phyloP scores from a whole-genome alignment of 1,140 invertebrate genomes.

The Temnothorax longispinosus region DNA sequence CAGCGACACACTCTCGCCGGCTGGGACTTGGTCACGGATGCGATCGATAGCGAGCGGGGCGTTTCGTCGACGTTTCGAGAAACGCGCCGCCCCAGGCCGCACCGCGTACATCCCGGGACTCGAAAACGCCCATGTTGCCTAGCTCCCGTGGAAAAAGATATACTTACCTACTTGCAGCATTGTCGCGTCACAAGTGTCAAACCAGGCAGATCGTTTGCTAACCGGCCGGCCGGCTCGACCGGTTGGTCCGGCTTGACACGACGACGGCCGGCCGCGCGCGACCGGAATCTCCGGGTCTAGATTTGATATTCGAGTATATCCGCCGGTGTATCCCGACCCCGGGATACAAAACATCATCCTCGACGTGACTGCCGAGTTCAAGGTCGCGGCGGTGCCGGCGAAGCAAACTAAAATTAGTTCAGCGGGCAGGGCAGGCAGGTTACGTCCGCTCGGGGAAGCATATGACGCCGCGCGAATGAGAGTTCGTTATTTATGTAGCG shows the following conservation, averaged over 20 bases:
- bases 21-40: slow-evolving; percentile 29
- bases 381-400: slow-evolving; percentile 27
- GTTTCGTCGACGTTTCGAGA: slow-evolving; percentile 57
- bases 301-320: neutral
- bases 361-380: slow-evolving; percentile 48
- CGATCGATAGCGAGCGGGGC: slow-evolving; percentile 59
- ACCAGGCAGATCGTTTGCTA: slow-evolving; percentile 16
- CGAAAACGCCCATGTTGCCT: neutral
- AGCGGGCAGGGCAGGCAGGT: slow-evolving; percentile 5
- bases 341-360: slow-evolving; percentile 14
- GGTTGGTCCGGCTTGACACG: neutral
- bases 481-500: slow-evolving; percentile 54
- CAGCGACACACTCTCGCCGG: slow-evolving; percentile 42
- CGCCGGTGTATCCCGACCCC: neutral
- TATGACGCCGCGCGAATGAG: neutral
- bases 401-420: slow-evolving; percentile 47
- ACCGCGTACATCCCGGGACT: neutral
- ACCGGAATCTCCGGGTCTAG: slow-evolving; percentile 19
- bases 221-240: slow-evolving; percentile 4
- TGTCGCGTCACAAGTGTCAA: slow-evolving; percentile 33
- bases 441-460: slow-evolving; percentile 34
- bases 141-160: neutral
- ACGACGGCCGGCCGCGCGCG: neutral
- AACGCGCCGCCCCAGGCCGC: slow-evolving; percentile 24
- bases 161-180: neutral